phyloP scores from a whole-genome alignment of 2,797 vertebrate genomes.

The Falco naumanni region DNA sequence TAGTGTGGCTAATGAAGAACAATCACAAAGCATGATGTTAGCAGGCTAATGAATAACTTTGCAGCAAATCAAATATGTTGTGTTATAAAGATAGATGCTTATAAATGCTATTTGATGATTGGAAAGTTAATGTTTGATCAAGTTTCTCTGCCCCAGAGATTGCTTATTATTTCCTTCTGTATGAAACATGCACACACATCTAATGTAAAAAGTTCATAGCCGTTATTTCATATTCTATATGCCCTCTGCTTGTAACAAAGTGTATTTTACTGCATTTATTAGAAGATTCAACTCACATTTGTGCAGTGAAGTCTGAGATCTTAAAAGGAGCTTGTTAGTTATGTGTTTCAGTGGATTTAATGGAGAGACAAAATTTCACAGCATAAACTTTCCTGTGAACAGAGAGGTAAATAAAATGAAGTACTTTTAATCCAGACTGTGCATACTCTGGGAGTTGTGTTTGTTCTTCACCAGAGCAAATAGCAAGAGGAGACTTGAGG shows the following conservation, averaged over 20 bases:
- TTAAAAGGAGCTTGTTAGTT: background rate
- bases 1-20: slow-evolving; percentile 24
- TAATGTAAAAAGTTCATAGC: background rate
- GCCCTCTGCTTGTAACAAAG: background rate
- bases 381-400: background rate
- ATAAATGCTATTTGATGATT: slow-evolving; percentile 23
- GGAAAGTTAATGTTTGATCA: slow-evolving; percentile 29
- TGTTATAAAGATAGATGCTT: slow-evolving; percentile 18
- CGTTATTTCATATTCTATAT: slow-evolving; percentile 1
- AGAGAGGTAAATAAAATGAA: background rate
- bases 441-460: background rate
- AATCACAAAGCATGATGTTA: slow-evolving; percentile 18
- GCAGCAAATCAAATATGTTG: slow-evolving; percentile 6
- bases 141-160: background rate
- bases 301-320: background rate
- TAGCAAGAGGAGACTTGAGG: background rate
- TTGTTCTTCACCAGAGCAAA: background rate
- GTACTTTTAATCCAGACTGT: background rate
- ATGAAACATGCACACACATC: background rate
- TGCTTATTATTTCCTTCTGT: background rate
- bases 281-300: background rate
- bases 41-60: slow-evolving; percentile 19
- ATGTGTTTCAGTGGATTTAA: background rate
- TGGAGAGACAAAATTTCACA: background rate
- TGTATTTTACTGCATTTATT: slow-evolving; percentile 2